Evolutionary conservation across 2,113 vertebrate genomes (phyloP), one percentile per base, ranked within the genome.

Genomic region (Orcinus orca): DNA sequence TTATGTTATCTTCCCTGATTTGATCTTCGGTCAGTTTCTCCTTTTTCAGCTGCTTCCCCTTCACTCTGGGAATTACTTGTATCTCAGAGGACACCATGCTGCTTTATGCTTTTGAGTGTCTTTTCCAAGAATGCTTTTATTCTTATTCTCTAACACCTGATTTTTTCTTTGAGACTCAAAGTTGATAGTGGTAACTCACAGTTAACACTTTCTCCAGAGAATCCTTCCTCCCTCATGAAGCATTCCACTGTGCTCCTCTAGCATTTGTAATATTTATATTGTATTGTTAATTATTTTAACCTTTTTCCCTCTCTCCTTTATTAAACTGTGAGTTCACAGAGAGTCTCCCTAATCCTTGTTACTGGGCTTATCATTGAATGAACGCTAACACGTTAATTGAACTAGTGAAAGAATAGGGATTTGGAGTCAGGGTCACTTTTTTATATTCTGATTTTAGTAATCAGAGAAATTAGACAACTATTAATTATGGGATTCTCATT

Each of bases 401-500:
- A 93, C 36, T 96, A 17, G 36, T 96, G 18, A 65, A 82, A 58
- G 21, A 76, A 15, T 87, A 90, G 29, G n/a, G 62, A 83, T 92
- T 80, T 92, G 71, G 21, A 79, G 47, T 90, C 26, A 65, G 44
- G 33, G 29, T 95, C 58, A 68, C 23, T 58, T 94, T 92, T 93
- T 93, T 53, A 80, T 58, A 65, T 93, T 96, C 29, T 93, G 63
- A 67, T 84, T 93, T 73, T 76, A 85, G 44, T 85, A 67, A 55
- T 93, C 79, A 44, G 31, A 44, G 25, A 93, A 90, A 93, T 70
- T 13, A 94, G 53, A 41, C 13, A 91, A 2, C 21, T 74, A 1
- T 67, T 84, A 63, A 21, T 89, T 84, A 33, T 92, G 50, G 94
- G 63, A 79, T 55, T 77, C 44, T 88, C 13, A 44, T 81, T 82